Evolutionary conservation across 2,888 invertebrate species (phyloP), one percentile per base, ranked within the genome.

Genomic region (Eremobia ochroleuca): DNA sequence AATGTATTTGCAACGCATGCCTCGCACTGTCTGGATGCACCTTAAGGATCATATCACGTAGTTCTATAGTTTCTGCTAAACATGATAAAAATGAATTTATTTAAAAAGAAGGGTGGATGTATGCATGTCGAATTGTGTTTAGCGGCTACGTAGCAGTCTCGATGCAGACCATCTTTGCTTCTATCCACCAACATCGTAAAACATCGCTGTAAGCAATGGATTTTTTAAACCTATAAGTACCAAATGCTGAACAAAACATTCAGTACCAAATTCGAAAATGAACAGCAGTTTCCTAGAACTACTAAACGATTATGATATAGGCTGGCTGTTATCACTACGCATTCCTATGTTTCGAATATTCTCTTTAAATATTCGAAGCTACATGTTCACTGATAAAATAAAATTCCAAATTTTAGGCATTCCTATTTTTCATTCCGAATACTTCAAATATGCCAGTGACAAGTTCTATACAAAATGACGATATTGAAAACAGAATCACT

Each of bases 401-500:
- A n/a, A 55, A 21, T 58, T 28, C 28, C 25, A 0, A 46, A 5
- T 46, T 6, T 21, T 28, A 40, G 1, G 9, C 25, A 25, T n/a
- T 49, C 34, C 15, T 25, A 28, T 64, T 9, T 70, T 70, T 9
- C 40, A n/a, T 71, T 64, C n/a, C 18, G 43, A 71, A 64, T 31
- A 70, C 40, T 40, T 28, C 40, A 25, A 31, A 31, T 40, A 70
- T 43, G 25, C 40, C 18, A 6, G 61, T 61, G 40, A 43, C n/a
- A 70, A 25, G 31, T 43, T 40, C n/a, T 65, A 28, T 21, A 40
- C 11, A 40, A 65, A 65, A 65, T 40, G 18, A 1, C 43, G 31
- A 31, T 31, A 37, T 31, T 28, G 37, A 21, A 15, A 21, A 28
- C 28, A 21, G 28, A 55, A 28, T 13, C 21, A 25, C 28, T 8